Conservation (phyloP, 1,140 invertebrate species). For the Papilio polyxenes region DNA sequence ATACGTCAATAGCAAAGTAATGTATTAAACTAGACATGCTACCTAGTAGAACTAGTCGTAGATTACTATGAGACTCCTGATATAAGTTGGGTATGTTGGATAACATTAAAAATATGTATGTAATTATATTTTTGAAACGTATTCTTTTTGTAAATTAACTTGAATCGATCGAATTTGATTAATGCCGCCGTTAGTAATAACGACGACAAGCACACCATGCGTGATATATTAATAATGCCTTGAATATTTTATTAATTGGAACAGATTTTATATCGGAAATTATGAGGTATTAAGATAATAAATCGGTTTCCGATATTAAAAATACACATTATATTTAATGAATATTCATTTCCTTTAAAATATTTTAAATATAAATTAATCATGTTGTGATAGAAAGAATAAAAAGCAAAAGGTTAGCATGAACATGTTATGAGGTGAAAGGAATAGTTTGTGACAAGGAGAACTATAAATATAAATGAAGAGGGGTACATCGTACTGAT, state of each 20-base stretch:
- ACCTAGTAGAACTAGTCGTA: too few relatives aligned
- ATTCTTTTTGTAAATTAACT: neutral
- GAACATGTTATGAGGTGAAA: too few relatives aligned
- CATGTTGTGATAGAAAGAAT: too few relatives aligned
- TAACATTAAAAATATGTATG: too few relatives aligned
- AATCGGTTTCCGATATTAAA: neutral
- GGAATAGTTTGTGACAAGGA: too few relatives aligned
- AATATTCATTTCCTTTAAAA: neutral
- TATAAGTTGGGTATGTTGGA: too few relatives aligned
- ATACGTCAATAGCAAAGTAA: too few relatives aligned
- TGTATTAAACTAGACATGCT: too few relatives aligned
- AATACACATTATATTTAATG: neutral
- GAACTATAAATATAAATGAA: too few relatives aligned
- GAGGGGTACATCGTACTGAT: too few relatives aligned
- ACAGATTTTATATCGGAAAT: constrained; percentile 22
- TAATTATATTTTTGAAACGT: neutral
- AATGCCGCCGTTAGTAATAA: constrained; percentile 13
- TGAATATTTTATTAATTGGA: constrained; percentile 27
- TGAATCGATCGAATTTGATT: neutral
- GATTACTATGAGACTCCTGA: too few relatives aligned
- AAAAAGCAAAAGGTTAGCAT: too few relatives aligned
- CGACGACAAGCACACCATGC: neutral
- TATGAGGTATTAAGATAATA: constrained; percentile 9
- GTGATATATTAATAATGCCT: constrained; percentile 21
- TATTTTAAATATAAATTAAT: neutral